A percentile compares a stretch with the other conserved stretches of the same genome.
Conservation (phyloP, 2,113 vertebrate genomes). For the Scophthalmus maximus region DNA sequence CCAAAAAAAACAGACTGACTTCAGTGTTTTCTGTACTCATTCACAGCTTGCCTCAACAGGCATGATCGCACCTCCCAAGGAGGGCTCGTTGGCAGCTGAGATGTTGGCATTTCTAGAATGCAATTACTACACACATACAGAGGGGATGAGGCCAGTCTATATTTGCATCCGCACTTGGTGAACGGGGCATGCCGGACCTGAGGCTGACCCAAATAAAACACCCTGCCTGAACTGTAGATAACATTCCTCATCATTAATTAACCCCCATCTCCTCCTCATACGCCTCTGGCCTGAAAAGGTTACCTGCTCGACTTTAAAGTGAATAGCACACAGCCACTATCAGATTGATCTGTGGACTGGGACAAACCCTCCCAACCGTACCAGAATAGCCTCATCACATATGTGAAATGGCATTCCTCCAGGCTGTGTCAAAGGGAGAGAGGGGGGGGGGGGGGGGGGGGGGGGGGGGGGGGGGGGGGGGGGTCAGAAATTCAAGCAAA, state of each 20-base stretch:
- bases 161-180: slow-evolving; percentile 64
- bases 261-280: slow-evolving; percentile 9
- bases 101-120: slow-evolving; percentile 76
- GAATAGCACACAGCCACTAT: slow-evolving; percentile 34
- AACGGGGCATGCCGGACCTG: slow-evolving; percentile 46
- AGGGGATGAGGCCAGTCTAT: slow-evolving; percentile 67
- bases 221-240: slow-evolving; percentile 48
- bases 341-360: slow-evolving; percentile 39
- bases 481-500: slow-evolving; percentile 28
- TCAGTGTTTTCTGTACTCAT: slow-evolving; percentile 70
- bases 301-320: slow-evolving; percentile 44
- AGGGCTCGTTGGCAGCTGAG: slow-evolving; percentile 72
- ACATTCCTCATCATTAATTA: slow-evolving; percentile 55
- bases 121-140: slow-evolving; percentile 74
- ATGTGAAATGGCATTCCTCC: slow-evolving; percentile 57
- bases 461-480: too few relatives aligned
- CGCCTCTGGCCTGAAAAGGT: slow-evolving; percentile 10
- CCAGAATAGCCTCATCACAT: slow-evolving; percentile 64
- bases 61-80: slow-evolving; percentile 78
- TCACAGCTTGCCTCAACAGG: slow-evolving; percentile 80
- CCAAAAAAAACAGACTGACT: slow-evolving; percentile 59
- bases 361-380: slow-evolving; percentile 50
- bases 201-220: slow-evolving; percentile 68
- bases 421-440: slow-evolving; percentile 40
- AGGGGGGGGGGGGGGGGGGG: slow-evolving; percentile 35